A percentile compares a stretch with the other conserved stretches of the same genome.
Conservation (phyloP, 35 echinoderm and acorn worm genomes). For the Anneissia japonica region DNA sequence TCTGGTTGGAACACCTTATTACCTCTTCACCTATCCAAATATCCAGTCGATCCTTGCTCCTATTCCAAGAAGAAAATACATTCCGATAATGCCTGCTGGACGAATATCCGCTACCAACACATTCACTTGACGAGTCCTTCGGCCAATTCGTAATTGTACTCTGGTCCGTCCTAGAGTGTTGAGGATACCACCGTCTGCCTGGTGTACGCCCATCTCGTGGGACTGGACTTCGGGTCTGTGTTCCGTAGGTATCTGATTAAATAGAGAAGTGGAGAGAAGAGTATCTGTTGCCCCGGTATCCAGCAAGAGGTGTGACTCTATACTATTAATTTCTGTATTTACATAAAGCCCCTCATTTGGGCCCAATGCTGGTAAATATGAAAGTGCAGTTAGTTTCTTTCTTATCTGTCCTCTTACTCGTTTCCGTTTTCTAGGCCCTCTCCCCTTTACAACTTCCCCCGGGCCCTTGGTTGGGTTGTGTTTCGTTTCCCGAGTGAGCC, state of each 20-base stretch:
- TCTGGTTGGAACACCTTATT: neutral
- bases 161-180: neutral
- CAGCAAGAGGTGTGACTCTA: neutral
- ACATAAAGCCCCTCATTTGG: slow-evolving; percentile 33
- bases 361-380: neutral
- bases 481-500: slow-evolving; percentile 7
- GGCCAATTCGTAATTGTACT: neutral
- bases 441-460: neutral
- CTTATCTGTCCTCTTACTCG: too few relatives aligned
- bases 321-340: neutral
- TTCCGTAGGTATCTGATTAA: neutral
- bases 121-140: neutral
- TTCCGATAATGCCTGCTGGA: neutral
- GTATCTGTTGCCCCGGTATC: slow-evolving; percentile 28
- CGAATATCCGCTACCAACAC: neutral
- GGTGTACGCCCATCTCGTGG: neutral
- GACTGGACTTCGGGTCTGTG: neutral
- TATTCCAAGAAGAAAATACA: neutral
- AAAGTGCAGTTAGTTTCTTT: too few relatives aligned
- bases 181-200: neutral
- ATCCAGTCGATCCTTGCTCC: neutral
- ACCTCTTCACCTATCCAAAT: neutral
- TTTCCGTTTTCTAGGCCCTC: slow-evolving; percentile 13
- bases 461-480: slow-evolving; percentile 13
- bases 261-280: neutral